A percentile compares a stretch with the other conserved stretches of the same genome.
phyloP scores from a whole-genome alignment of 2,888 invertebrate species.

The Polydrusus cervinus region DNA sequence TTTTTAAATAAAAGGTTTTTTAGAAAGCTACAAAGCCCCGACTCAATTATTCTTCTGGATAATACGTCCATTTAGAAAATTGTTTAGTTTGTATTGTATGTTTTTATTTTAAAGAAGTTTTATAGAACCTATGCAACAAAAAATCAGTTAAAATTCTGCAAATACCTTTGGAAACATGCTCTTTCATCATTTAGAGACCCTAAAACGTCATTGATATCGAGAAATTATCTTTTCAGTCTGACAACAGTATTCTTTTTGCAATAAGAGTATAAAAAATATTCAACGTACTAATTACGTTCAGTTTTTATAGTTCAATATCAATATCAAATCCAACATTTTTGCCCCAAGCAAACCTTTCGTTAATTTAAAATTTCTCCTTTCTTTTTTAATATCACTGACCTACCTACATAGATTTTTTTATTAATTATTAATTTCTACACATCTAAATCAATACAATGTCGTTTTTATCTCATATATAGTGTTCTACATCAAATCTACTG shows the following conservation, averaged over 20 bases:
- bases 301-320: neutral
- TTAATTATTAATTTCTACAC: neutral
- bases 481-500: neutral
- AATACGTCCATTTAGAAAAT: neutral
- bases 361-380: neutral
- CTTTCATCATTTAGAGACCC: too few relatives aligned
- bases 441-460: neutral
- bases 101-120: neutral
- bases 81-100: neutral
- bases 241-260: too few relatives aligned
- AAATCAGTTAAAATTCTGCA: too few relatives aligned
- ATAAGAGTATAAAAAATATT: too few relatives aligned
- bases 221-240: too few relatives aligned
- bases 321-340: neutral
- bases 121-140: neutral
- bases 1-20: conserved; percentile 13
- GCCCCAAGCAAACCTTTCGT: conserved; percentile 1
- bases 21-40: neutral
- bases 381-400: conserved; percentile 7
- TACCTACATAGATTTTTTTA: neutral
- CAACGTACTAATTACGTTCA: neutral
- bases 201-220: too few relatives aligned
- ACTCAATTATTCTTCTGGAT: neutral
- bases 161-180: too few relatives aligned
- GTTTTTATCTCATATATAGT: neutral